Evolutionary conservation across 2,797 vertebrate species (phyloP).

Genomic region (Phaenicophaeus curvirostris): DNA sequence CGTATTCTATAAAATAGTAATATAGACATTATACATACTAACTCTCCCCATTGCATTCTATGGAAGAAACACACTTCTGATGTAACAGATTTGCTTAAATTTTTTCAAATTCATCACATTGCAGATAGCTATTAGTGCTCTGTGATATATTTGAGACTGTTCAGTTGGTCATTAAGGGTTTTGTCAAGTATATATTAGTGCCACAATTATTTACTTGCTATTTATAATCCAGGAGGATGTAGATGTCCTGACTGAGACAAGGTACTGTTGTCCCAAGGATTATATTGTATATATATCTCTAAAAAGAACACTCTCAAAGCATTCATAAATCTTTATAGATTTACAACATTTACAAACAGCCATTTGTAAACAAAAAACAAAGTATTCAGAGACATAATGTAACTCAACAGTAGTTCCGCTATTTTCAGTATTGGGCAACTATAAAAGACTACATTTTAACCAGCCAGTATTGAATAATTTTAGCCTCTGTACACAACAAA

Average conservation of each 20-base stretch:
- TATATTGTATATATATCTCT: neutral
- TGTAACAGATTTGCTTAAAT: neutral
- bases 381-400: neutral
- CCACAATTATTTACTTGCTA: neutral
- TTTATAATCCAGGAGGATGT: neutral
- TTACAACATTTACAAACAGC: neutral
- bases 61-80: neutral
- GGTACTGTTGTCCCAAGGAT: neutral
- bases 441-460: neutral
- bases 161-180: neutral
- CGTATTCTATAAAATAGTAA: neutral
- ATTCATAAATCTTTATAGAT: neutral
- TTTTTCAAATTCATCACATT: neutral
- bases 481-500: neutral
- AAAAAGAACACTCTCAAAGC: neutral
- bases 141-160: neutral
- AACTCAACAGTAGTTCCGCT: neutral
- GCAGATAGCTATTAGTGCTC: neutral
- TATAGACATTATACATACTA: neutral
- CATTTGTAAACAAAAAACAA: neutral
- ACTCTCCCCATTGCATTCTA: neutral
- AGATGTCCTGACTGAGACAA: neutral
- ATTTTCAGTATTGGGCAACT: neutral
- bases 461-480: neutral
- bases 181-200: neutral